phyloP scores from a whole-genome alignment of 2,888 invertebrate species.

The Agonum fuliginosum region DNA sequence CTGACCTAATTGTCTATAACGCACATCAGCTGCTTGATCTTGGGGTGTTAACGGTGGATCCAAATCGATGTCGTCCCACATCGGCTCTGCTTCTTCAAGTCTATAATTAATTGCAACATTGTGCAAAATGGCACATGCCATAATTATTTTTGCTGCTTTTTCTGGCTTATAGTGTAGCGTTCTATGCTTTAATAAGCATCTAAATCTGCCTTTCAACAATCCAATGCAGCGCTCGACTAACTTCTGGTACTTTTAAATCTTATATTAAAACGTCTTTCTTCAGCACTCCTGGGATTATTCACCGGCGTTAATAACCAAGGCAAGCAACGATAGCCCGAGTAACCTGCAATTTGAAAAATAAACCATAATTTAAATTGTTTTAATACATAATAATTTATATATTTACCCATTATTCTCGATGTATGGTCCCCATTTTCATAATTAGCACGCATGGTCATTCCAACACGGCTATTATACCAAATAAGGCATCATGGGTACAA shows the following conservation, averaged over 20 bases:
- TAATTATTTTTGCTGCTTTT: background rate
- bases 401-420: background rate
- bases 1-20: background rate
- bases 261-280: too few relatives aligned
- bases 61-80: background rate
- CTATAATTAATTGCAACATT: background rate
- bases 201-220: slow-evolving; percentile 1
- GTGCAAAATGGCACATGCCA: background rate
- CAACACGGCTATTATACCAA: background rate
- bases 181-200: background rate
- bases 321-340: too few relatives aligned
- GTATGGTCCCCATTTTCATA: background rate
- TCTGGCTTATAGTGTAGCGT: background rate
- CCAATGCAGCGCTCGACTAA: background rate
- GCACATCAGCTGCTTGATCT: too few relatives aligned
- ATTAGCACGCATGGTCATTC: background rate
- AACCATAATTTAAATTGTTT: background rate
- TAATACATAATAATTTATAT: background rate
- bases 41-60: too few relatives aligned
- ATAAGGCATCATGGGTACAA: background rate
- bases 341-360: background rate
- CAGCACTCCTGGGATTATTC: too few relatives aligned
- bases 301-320: too few relatives aligned
- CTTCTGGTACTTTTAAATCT: background rate
- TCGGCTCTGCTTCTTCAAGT: background rate